Base-by-base conservation (phyloP, 30 jellyfish, hydroid and myxozoan species). In the Mastigias papua region DNA sequence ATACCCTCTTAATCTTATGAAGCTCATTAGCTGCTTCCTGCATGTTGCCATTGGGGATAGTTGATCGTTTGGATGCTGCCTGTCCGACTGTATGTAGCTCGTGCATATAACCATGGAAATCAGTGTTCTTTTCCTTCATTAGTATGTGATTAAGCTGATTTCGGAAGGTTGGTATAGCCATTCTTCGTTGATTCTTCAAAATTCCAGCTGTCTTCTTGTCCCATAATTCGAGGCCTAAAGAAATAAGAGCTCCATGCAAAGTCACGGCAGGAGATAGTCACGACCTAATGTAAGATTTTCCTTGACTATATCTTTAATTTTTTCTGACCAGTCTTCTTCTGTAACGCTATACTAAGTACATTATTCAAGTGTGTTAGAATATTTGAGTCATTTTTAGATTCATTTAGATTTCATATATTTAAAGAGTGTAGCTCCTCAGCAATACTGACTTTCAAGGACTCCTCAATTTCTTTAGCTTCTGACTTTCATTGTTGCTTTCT, bases 81-180 rank as follows among this genome's bases (percentile, higher is more conserved):
- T 83, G 69, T 23, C 92, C 92, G 35, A 83, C 71, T 29, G 46
- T 32, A 57, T 83, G 92, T n/a, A 83, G 80, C 80, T 83, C 92
- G 34, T 83, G 25, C 86, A 83, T 73, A 71, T 83, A 83, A 21
- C 92, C 92, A 49, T 16, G 34, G 33, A 83, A 69, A 37, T 69
- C 80, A 22, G 92, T 83, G 27, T 83, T 83, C 92, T 83, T 83
- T 23, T 83, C 86, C 54, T 54, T 70, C 80, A 26, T 69, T 80
- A 83, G 21, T 16, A 83, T 69, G 22, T 83, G 92, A 31, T 83
- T 70, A 49, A 83, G 49, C 25, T 83, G 92, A 48, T 86, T 83
- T 13, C 92, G 60, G 57, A 25, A 83, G 17, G 72, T 31, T 29
- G 92, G 92, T 62, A 83, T 13, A 11, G 86, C 70, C 48, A 69